These are phyloP conservation scores for Neria commutata DNA, from an alignment of 2,888 invertebrate species.

Conservation along the genomic window DNA sequence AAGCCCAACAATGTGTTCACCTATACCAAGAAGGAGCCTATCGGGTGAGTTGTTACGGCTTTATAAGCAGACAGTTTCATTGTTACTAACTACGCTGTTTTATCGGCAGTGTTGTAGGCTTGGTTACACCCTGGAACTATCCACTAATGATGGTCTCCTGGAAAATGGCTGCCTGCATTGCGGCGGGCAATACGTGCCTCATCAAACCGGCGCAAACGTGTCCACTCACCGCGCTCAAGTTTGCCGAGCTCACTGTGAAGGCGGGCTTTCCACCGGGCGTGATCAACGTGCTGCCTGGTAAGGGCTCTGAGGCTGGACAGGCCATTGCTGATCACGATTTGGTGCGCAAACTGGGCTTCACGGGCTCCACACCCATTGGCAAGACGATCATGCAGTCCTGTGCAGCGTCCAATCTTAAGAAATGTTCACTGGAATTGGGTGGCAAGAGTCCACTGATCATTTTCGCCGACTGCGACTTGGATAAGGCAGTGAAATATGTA, in stretches of 20 bases:
- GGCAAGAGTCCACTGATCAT: constrained; percentile 96
- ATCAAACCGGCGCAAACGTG: constrained; percentile 94
- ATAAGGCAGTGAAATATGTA: constrained; percentile 88
- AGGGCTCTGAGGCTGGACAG: constrained; percentile 80
- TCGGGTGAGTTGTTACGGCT: constrained; percentile 71
- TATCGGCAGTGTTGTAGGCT: constrained; percentile 81
- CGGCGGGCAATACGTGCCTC: constrained; percentile 95
- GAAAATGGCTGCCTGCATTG: constrained; percentile 98
- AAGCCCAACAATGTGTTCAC: constrained; percentile 89
- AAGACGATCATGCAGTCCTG: constrained; percentile 87
- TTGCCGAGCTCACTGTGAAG: constrained; percentile 84
- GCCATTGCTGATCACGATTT: constrained; percentile 85
- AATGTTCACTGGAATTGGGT: constrained; percentile 91
- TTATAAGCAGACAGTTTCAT: no score
- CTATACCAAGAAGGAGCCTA: constrained; percentile 87
- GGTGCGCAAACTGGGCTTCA: constrained; percentile 93
- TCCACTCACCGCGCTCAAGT: constrained; percentile 92
- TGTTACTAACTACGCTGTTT: not conserved
- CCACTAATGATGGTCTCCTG: constrained; percentile 98
- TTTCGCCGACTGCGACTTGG: constrained; percentile 91
- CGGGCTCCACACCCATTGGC: constrained; percentile 93
- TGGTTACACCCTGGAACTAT: constrained; percentile 98
- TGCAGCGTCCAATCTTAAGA: constrained; percentile 90
- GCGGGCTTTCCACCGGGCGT: constrained; percentile 97
- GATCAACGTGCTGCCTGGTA: constrained; percentile 89